Base-by-base conservation (phyloP, 2,888 invertebrate genomes). In the Philereme transversata region DNA sequence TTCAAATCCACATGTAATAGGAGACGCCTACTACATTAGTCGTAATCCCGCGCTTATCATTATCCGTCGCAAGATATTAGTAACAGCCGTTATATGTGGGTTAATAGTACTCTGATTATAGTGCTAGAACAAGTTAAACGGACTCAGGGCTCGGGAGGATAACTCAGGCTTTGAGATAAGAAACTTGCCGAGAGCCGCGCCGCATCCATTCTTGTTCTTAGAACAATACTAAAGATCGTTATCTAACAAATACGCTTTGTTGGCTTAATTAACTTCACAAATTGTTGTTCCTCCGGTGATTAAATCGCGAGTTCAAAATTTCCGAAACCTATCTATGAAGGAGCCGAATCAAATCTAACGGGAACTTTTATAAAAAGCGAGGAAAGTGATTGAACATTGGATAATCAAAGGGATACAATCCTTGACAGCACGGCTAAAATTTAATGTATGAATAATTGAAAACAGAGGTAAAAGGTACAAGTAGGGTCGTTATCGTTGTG, bases 381-480 rank as follows among this genome's bases (percentile, higher is more conserved):
- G 72, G 75, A 75, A 76, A 80, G 79, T 81, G 75, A 81, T 83
- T 78, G 80, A 82, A 78, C 74, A 77, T 78, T 74, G 76, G 69
- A 76, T 75, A 72, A 82, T 82, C 78, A 83, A 82, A 80, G 78
- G 76, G 74, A 79, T 78, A 79, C 79, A 80, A 81, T 81, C 78
- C 75, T 71, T 64, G 71, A 69, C 73, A 72, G 74, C 68, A 71
- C 68, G 73, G 71, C 75, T 76, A 74, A 80, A 86, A 83, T 87
- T 84, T 82, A 83, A 85, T 84, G 83, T 84, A 86, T 86, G 87
- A 85, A 88, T 88, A 89, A 88, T 88, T 88, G 86, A 87, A 87
- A 85, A 87, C 83, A 83, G 79, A 84, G 83, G 85, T 82, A 82
- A 83, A 82, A 84, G 83, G 83, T 81, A 82, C 78, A 83, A 85